Evolutionary conservation across 2,888 invertebrate genomes (phyloP).

Genomic region (Deroplatys truncata): DNA sequence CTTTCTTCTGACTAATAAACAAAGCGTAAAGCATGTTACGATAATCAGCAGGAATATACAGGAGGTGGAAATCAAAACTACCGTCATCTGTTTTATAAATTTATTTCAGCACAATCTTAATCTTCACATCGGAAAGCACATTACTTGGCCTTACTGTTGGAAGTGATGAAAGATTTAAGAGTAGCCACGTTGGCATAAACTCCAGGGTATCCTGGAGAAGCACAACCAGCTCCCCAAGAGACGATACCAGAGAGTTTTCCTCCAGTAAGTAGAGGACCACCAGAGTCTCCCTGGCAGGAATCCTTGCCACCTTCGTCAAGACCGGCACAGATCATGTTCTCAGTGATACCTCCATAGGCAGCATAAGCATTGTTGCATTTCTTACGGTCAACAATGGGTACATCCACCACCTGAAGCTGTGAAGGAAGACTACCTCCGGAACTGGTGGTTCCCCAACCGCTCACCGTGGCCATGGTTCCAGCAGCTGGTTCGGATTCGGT

Average conservation of each 20-base stretch:
- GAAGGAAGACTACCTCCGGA: background rate
- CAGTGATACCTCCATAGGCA: background rate
- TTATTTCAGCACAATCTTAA: too few species aligned
- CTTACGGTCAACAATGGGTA: background rate
- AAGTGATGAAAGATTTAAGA: background rate
- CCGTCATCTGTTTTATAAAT: too few species aligned
- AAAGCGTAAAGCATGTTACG: too few species aligned
- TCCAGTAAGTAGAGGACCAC: conserved; percentile 40
- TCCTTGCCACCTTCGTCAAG: background rate
- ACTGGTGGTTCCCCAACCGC: background rate
- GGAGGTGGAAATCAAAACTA: too few species aligned
- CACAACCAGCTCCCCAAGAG: conserved; percentile 44
- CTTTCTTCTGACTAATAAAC: too few species aligned
- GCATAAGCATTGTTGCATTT: background rate
- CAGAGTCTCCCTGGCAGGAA: conserved; percentile 50
- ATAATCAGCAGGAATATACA: too few species aligned
- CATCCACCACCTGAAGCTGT: background rate
- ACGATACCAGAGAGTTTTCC: conserved; percentile 41
- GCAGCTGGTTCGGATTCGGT: background rate
- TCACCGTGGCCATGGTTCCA: background rate
- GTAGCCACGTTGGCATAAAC: background rate
- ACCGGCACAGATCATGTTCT: background rate
- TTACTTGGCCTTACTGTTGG: background rate
- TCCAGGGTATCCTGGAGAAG: conserved; percentile 7
- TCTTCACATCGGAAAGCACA: too few species aligned